A percentile compares a stretch with the other conserved stretches of the same genome.
phyloP scores from a whole-genome alignment of 2,797 vertebrate species.

The Novumbra hubbsi region DNA sequence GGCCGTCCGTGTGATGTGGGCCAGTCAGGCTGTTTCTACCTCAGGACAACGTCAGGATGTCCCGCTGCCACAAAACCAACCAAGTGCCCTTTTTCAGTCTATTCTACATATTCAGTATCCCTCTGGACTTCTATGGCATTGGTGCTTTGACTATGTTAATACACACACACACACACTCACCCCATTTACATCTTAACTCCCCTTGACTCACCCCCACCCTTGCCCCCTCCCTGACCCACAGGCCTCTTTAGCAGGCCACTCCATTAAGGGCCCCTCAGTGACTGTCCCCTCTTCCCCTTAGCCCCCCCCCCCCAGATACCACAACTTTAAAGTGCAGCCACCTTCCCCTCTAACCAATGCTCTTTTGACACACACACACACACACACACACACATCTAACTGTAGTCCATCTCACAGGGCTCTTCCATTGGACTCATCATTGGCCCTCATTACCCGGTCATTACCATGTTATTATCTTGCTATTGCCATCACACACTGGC shows the following conservation, averaged over 20 bases:
- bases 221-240: conserved; percentile 82
- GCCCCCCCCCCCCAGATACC: neutral
- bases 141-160: neutral
- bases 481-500: conserved; percentile 70
- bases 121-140: neutral
- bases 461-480: conserved; percentile 44
- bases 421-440: conserved; percentile 89
- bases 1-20: neutral
- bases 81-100: neutral
- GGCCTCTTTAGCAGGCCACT: conserved; percentile 75
- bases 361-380: conserved; percentile 44
- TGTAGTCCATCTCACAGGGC: conserved; percentile 75
- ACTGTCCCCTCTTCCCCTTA: neutral
- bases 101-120: neutral
- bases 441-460: conserved; percentile 96
- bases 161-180: neutral
- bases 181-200: neutral
- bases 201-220: conserved; percentile 74
- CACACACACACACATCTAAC: conserved; percentile 14
- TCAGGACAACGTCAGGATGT: neutral
- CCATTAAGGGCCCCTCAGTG: conserved; percentile 2
- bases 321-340: conserved; percentile 36
- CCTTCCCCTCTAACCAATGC: conserved; percentile 63
- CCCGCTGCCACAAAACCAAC: neutral
- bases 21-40: neutral